phyloP scores from a whole-genome alignment of 2,797 vertebrate genomes.

The Spondyliosoma cantharus region DNA sequence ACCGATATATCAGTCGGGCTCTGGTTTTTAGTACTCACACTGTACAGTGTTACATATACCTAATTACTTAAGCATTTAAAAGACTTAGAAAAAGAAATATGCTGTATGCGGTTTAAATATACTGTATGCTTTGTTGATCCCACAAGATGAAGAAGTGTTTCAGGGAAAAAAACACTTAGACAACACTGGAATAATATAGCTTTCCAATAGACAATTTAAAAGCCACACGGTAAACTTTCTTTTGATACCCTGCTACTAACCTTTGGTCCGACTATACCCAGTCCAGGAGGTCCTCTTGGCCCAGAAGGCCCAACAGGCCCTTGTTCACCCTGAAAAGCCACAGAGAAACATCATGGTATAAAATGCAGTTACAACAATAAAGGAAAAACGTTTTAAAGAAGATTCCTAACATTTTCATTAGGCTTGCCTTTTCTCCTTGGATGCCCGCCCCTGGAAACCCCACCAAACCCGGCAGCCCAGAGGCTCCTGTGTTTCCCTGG shows the following conservation, averaged over 20 bases:
- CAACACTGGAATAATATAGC: no score
- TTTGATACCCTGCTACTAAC: constrained; percentile 55
- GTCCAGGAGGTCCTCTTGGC: constrained; percentile 79
- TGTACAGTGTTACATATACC: no score
- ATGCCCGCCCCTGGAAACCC: constrained; percentile 85
- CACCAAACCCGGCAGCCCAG: constrained; percentile 82
- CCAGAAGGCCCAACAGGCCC: constrained; percentile 80
- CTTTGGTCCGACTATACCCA: constrained; percentile 81
- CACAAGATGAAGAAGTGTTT: no score
- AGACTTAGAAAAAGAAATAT: no score
- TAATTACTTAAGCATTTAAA: no score
- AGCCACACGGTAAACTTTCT: neutral
- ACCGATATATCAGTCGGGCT: no score
- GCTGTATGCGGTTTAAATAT: no score
- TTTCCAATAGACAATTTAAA: neutral
- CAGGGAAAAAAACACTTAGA: no score
- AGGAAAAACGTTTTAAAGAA: neutral
- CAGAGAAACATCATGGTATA: constrained; percentile 2
- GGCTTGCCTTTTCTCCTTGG: constrained; percentile 87
- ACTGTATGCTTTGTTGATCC: no score
- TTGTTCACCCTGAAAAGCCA: constrained; percentile 76
- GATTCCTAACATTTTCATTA: neutral
- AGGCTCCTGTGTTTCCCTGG: constrained; percentile 86
- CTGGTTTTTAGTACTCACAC: no score
- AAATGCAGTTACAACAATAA: neutral